Base-by-base conservation (phyloP, 2,113 vertebrate genomes). In the Petrocephalus microphthalmus region DNA sequence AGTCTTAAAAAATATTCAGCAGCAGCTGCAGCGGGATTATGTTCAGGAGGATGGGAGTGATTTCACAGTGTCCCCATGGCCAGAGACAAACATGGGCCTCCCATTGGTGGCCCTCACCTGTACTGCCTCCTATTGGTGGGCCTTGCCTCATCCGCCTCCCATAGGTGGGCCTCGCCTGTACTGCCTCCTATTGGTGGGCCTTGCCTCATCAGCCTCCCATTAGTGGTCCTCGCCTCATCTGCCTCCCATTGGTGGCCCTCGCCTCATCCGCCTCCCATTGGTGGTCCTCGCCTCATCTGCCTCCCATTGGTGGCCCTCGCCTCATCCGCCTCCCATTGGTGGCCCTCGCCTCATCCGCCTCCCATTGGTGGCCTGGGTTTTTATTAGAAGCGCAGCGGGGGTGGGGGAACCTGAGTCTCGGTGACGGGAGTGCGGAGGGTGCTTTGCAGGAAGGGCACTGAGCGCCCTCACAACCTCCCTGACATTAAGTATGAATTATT, bases 401-500 rank as follows among this genome's bases (percentile, higher is more conserved):
- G 49, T 42, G 33, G 29, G 81, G 64, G 13, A 42, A 67, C 86
- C 52, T 78, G 20, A 19, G 37, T 71, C 17, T 89, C 52, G 84
- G 51, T 74, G 53, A 74, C 89, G 92, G 89, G 89, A 90, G 86
- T 22, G 87, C 19, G 91, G 33, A 87, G 94, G 92, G 95, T 91
- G 87, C 89, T 94, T 92, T 90, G 90, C 92, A 95, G 94, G 94
- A 96, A 98, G 96, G 95, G 93, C 95, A 94, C 85, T 25, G n/a
- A 85, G 15, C 83, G 22, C n/a, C 49, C 54, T 49, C 13, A 29
- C n/a, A 22, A 2, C 87, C 81, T 87, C 96, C 92, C 89, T 91
- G 93, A 92, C 96, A 96, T 97, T 96, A 97, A 97, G 96, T 92
- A 94, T 96, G 95, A 97, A 95, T 96, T 96, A 96, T 95, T 93